These are phyloP conservation scores for Tachycineta bicolor DNA, from an alignment of 2,113 vertebrate genomes.

Conservation along the genomic window DNA sequence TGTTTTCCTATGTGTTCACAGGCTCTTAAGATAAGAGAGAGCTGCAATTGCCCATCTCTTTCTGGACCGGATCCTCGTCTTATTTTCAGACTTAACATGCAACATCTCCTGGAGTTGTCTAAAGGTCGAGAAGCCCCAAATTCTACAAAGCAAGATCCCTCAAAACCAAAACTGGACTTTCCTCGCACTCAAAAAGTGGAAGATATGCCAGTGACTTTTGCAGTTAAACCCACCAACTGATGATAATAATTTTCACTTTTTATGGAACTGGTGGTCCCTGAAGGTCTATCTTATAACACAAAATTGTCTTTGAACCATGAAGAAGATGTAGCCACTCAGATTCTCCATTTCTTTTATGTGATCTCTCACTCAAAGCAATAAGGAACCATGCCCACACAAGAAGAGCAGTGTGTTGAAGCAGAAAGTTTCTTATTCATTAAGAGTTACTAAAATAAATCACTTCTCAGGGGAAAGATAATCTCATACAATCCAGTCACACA, in stretches of 20 bases:
- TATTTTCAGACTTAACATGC: constrained; percentile 80
- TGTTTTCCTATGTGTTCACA: constrained; percentile 72
- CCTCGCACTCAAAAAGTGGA: constrained; percentile 56
- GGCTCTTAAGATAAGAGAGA: constrained; percentile 90
- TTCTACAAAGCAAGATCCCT: background rate
- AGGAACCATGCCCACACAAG: background rate
- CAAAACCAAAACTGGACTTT: constrained; percentile 57
- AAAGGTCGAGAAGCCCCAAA: constrained; percentile 46
- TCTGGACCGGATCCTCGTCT: constrained; percentile 85
- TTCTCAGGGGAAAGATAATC: constrained; percentile 58
- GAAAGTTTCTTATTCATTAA: constrained; percentile 46
- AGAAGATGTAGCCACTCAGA: background rate
- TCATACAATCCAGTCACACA: constrained; percentile 10
- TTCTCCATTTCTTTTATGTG: background rate
- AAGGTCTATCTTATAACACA: background rate
- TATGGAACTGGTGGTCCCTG: background rate
- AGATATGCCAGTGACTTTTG: constrained; percentile 60
- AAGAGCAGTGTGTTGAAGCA: background rate
- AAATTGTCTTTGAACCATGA: constrained; percentile 13
- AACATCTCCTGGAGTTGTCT: constrained; percentile 73
- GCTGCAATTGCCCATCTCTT: constrained; percentile 87
- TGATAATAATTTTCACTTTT: background rate
- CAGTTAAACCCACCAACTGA: constrained; percentile 50
- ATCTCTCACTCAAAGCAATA: constrained; percentile 15
- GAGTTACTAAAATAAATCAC: constrained; percentile 53